Base-by-base conservation (phyloP, 2,113 vertebrate genomes). In the Pogonocichla stellata region DNA sequence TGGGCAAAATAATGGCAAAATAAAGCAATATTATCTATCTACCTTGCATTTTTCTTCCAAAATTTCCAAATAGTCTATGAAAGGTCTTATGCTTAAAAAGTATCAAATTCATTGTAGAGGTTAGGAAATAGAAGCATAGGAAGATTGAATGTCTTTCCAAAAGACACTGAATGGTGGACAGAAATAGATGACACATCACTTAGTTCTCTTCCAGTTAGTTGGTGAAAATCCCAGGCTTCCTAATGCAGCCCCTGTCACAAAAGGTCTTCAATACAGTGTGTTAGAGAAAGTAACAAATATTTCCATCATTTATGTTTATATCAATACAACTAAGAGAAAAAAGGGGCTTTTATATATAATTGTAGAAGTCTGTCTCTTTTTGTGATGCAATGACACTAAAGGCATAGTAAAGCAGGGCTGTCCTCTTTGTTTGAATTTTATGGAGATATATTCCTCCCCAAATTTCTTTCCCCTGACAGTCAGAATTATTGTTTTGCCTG, bases 401-500 rank as follows among this genome's bases (percentile, higher is more conserved):
- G 26, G 17, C 53, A 91, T 20, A 86, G 40, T 57, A 93, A 90
- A 93, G 29, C 14, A 66, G 14, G 20, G 43, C 53, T 75, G 45
- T 84, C 72, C 72, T 91, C 50, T 79, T 69, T 75, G 24, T 80
- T 85, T 89, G 48, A 71, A 93, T 95, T 81, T 88, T 75, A 58
- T 61, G 50, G 31, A 82, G 57, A 86, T 65, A 40, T 65, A 86
- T 86, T 94, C 81, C 71, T 81, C n/a, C 40, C 15, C 17, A 60
- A 11, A 78, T 94, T 54, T 88, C 92, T 78, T 51, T 10, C 26
- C 45, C 16, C 38, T 64, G 70, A 90, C 91, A 93, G 82, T 81
- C 57, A 86, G 65, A 96, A 95, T 95, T 92, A 96, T 54, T 95
- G 79, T 94, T 96, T 96, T 96, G 81, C 85, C 82, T 80, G 28